A percentile compares a stretch with the other conserved stretches of the same genome.
Evolutionary conservation across 2,888 invertebrate genomes (phyloP).

Genomic region (Liopterus haemorrhoidalis): DNA sequence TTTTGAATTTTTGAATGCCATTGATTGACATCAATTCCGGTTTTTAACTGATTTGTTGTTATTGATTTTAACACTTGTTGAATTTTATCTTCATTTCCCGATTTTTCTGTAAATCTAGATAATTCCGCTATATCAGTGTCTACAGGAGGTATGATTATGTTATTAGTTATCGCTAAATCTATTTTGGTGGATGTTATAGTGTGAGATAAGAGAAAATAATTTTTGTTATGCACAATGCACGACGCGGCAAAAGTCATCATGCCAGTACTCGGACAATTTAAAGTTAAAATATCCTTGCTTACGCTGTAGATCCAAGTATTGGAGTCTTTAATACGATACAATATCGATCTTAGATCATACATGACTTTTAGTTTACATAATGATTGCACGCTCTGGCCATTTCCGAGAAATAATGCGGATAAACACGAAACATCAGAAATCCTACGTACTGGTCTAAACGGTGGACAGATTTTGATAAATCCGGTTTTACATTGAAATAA

Average conservation of each 20-base stretch:
- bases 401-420: too few relatives aligned
- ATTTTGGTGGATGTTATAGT: not conserved
- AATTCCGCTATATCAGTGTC: not conserved
- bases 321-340: not conserved
- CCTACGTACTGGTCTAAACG: not conserved
- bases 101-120: too few relatives aligned
- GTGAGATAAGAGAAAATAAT: slow-evolving; percentile 7
- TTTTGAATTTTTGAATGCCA: too few relatives aligned
- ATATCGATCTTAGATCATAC: not conserved
- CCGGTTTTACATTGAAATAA: not conserved
- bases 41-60: too few relatives aligned
- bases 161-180: not conserved
- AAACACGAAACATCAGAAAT: too few relatives aligned
- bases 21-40: too few relatives aligned
- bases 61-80: too few relatives aligned
- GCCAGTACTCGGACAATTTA: slow-evolving; percentile 9
- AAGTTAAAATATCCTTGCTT: slow-evolving; percentile 1
- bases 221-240: slow-evolving; percentile 4
- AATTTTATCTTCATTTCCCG: too few relatives aligned
- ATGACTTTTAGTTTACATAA: slow-evolving; percentile 6
- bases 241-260: not conserved
- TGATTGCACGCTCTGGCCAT: not conserved
- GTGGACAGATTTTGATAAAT: slow-evolving; percentile 1
- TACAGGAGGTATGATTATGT: not conserved
- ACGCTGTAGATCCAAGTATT: slow-evolving; percentile 5